Conservation (phyloP, 2,888 invertebrate genomes). For the Anarsia innoxiella region DNA sequence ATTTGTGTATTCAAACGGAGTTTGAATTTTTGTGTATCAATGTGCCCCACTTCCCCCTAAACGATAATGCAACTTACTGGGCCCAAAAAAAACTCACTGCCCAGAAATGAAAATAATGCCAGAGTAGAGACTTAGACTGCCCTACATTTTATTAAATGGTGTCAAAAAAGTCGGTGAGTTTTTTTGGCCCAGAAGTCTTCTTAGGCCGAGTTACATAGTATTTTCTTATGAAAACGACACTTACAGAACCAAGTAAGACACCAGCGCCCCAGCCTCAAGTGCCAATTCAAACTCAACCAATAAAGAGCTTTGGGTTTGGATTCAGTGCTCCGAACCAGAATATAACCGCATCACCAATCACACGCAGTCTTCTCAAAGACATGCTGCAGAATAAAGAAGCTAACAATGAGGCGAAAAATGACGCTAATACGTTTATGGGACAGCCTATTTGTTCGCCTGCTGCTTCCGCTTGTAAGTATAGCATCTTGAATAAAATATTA, state of each 20-base stretch:
- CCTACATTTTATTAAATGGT: too few species aligned
- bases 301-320: conserved; percentile 15
- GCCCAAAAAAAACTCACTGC: too few species aligned
- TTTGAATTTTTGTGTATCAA: too few species aligned
- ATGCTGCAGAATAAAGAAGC: conserved; percentile 42
- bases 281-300: conserved; percentile 10
- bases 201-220: too few species aligned
- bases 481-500: neutral
- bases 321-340: conserved; percentile 12
- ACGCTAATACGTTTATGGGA: conserved; percentile 53
- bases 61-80: too few species aligned
- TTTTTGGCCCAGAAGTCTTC: too few species aligned
- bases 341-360: conserved; percentile 25
- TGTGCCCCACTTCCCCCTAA: too few species aligned
- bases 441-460: conserved; percentile 60
- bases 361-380: conserved; percentile 47
- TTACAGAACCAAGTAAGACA: conserved; percentile 30
- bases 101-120: too few species aligned
- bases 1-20: too few species aligned
- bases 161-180: too few species aligned
- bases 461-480: conserved; percentile 31
- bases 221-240: too few species aligned
- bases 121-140: too few species aligned
- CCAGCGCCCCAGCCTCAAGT: conserved; percentile 10
- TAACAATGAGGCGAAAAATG: conserved; percentile 26